phyloP scores from a whole-genome alignment of 2,888 invertebrate genomes.

The Tillus elongatus region DNA sequence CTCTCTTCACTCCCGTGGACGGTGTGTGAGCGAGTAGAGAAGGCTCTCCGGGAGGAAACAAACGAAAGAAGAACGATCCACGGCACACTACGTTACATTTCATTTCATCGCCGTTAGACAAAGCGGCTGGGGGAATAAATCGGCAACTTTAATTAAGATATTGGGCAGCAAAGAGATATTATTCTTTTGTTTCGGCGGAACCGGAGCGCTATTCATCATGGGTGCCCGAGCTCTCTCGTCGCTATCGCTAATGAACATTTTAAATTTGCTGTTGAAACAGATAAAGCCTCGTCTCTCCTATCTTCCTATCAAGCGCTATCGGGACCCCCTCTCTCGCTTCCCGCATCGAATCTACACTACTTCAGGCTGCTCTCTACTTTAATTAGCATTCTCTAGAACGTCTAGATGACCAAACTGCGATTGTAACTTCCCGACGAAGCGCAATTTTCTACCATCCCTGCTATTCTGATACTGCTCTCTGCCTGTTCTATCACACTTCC shows the following conservation, averaged over 20 bases:
- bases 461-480: background rate
- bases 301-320: background rate
- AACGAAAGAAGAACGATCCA: background rate
- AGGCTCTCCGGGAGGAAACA: slow-evolving; percentile 1
- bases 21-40: slow-evolving; percentile 4
- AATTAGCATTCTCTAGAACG: background rate
- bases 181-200: slow-evolving; percentile 42
- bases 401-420: slow-evolving; percentile 2
- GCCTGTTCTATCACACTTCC: too few species aligned
- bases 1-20: slow-evolving; percentile 19
- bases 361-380: too few species aligned
- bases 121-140: slow-evolving; percentile 40
- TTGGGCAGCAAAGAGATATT: slow-evolving; percentile 38
- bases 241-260: slow-evolving; percentile 42
- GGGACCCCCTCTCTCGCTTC: background rate
- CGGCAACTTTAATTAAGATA: slow-evolving; percentile 47
- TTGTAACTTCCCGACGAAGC: slow-evolving; percentile 1
- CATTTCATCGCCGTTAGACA: slow-evolving; percentile 35
- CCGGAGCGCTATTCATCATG: slow-evolving; percentile 38
- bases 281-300: slow-evolving; percentile 24
- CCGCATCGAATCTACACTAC: too few species aligned
- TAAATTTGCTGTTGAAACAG: slow-evolving; percentile 35
- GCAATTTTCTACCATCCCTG: background rate
- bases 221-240: slow-evolving; percentile 30
- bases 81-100: slow-evolving; percentile 24